phyloP scores from a whole-genome alignment of 2,797 vertebrate genomes.

The Lateolabrax maculatus region DNA sequence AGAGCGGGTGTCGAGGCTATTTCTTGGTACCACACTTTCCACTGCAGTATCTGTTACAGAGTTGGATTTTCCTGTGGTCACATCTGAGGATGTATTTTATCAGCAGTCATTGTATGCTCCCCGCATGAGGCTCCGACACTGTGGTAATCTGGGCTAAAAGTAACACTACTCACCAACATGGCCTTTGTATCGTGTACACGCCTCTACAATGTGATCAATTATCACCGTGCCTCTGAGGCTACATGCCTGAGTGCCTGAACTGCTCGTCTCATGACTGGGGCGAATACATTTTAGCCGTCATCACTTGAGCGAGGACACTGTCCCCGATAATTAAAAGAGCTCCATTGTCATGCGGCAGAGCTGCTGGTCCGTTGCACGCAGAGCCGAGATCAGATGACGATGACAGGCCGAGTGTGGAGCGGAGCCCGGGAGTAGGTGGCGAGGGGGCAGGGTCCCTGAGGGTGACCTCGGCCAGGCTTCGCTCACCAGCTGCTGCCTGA shows the following conservation, averaged over 20 bases:
- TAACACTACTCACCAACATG: conserved; percentile 55
- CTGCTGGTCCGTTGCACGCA: conserved; percentile 58
- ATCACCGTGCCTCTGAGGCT: conserved; percentile 65
- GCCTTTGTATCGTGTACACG: conserved; percentile 56
- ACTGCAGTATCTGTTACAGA: not conserved
- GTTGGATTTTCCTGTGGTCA: not conserved
- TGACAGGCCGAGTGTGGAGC: conserved; percentile 54
- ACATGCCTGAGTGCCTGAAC: conserved; percentile 66
- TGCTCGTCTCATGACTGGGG: conserved; percentile 53
- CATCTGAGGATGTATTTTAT: conserved; percentile 24
- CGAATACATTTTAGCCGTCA: conserved; percentile 55
- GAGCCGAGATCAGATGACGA: conserved; percentile 77
- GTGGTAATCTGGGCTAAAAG: conserved; percentile 58
- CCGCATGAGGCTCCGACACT: conserved; percentile 27
- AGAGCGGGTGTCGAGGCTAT: not conserved
- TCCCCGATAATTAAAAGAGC: conserved; percentile 83
- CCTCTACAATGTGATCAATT: conserved; percentile 72
- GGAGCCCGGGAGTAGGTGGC: conserved; percentile 56
- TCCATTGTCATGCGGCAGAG: conserved; percentile 73
- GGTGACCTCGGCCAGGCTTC: conserved; percentile 72
- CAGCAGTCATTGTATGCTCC: not conserved
- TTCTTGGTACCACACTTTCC: not conserved
- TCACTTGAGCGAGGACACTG: conserved; percentile 68
- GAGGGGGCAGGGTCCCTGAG: conserved; percentile 63
- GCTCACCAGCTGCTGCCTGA: conserved; percentile 85